phyloP scores from a whole-genome alignment of 2,888 invertebrate species.

The Drosophila setosimentum region DNA sequence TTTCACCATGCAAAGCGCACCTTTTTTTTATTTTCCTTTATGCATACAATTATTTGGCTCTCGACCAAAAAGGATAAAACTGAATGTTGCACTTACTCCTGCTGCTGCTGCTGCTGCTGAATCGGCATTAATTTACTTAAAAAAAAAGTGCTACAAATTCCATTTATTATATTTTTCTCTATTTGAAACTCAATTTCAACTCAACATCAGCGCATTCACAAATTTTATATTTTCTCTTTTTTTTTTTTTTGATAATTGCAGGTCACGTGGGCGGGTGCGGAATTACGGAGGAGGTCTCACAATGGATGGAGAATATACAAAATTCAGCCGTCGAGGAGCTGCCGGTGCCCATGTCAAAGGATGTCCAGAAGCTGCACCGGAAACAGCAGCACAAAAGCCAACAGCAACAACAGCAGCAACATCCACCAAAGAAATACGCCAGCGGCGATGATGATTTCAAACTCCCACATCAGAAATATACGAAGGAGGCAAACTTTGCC shows the following conservation, averaged over 20 bases:
- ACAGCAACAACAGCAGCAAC: conserved; percentile 53
- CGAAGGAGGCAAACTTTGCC: conserved; percentile 89
- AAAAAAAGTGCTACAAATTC: conserved; percentile 32
- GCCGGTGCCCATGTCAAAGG: conserved; percentile 83
- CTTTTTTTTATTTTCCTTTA: conserved; percentile 1
- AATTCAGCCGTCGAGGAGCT: conserved; percentile 89
- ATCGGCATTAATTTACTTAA: conserved; percentile 72
- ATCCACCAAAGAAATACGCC: conserved; percentile 83
- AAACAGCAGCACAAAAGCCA: conserved; percentile 75
- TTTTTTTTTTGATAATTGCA: conserved; percentile 81
- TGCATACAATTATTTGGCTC: conserved; percentile 48
- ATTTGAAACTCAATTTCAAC: conserved; percentile 37
- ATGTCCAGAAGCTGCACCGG: conserved; percentile 78
- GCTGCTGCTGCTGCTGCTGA: conserved; percentile 71
- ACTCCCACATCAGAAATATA: conserved; percentile 90
- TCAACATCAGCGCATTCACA: conserved; percentile 25
- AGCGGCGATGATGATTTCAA: conserved; percentile 84
- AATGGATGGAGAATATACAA: conserved; percentile 97
- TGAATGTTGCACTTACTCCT: conserved; percentile 31
- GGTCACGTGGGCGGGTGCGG: conserved; percentile 95
- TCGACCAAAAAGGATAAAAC: conserved; percentile 21
- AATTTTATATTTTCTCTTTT: conserved; percentile 22
- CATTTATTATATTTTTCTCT: conserved; percentile 30
- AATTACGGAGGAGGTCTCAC: conserved; percentile 93
- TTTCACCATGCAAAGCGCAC: conserved; percentile 55